phyloP scores from a whole-genome alignment of 64 coral and sea anemone genomes.

The Montipora capricornis region DNA sequence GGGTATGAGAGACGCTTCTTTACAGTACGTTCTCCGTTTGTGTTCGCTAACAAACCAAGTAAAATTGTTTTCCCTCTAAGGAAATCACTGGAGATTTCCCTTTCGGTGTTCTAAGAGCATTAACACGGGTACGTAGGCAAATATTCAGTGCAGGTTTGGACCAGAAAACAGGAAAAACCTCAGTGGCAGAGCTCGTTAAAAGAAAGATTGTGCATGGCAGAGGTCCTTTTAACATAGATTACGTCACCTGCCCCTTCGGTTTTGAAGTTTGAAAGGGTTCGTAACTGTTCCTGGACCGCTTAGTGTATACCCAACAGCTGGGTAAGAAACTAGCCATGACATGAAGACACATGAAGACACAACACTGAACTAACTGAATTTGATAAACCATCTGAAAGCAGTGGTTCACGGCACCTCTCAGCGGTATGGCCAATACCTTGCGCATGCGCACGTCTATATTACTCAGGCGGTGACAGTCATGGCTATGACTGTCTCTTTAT shows the following conservation, averaged over 20 bases:
- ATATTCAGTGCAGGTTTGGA: slow-evolving; percentile 26
- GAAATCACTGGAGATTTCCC: slow-evolving; percentile 30
- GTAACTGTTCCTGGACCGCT: background rate
- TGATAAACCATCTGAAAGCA: slow-evolving; percentile 14
- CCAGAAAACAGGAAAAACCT: background rate
- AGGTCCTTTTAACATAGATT: background rate
- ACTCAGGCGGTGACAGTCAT: background rate
- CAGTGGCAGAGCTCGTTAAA: background rate
- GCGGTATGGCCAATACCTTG: background rate
- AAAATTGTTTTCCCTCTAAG: slow-evolving; percentile 40
- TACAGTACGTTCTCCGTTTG: slow-evolving; percentile 36
- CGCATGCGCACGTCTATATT: background rate
- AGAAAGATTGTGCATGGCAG: slow-evolving; percentile 12
- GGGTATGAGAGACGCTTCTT: background rate
- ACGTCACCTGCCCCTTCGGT: background rate
- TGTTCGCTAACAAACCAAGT: background rate
- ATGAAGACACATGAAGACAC: background rate
- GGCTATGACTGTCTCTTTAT: background rate
- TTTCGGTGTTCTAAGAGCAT: slow-evolving; percentile 45
- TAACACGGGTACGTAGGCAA: slow-evolving; percentile 39
- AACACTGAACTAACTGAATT: background rate
- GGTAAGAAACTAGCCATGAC: background rate
- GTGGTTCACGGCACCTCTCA: background rate
- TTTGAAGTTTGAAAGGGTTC: slow-evolving; percentile 11
- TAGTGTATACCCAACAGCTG: background rate